These are phyloP conservation scores for Aleiodes sp. DNA, from an alignment of 1,140 invertebrate species.

Conservation along the genomic window DNA sequence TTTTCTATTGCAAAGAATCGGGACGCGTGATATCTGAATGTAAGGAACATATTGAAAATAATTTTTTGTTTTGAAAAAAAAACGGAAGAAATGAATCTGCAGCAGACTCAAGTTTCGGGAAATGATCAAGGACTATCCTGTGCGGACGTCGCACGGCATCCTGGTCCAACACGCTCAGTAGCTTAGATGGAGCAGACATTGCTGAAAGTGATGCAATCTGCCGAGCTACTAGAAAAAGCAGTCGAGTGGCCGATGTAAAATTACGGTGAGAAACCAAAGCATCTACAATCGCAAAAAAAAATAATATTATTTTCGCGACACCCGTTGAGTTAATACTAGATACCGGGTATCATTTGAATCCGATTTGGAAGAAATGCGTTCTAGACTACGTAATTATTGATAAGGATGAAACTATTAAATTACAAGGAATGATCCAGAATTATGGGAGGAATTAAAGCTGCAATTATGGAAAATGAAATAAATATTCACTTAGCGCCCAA, in stretches of 20 bases:
- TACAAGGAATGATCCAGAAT: background rate
- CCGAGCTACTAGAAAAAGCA: too few relatives aligned
- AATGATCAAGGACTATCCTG: background rate
- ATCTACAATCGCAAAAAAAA: background rate
- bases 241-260: background rate
- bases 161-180: too few relatives aligned
- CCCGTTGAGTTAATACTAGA: background rate
- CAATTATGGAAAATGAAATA: background rate
- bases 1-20: background rate
- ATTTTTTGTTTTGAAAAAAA: background rate
- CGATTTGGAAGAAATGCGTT: background rate
- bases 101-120: background rate
- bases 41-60: background rate
- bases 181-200: too few relatives aligned
- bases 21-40: background rate
- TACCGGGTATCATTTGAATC: background rate
- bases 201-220: background rate
- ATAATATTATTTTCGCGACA: background rate
- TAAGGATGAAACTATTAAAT: background rate
- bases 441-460: background rate
- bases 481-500: slow-evolving; percentile 26
- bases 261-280: background rate
- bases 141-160: background rate
- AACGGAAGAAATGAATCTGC: background rate
- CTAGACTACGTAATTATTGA: background rate